A percentile compares a stretch with the other conserved stretches of the same genome.
These are phyloP conservation scores for Cheilosia pagana DNA, from an alignment of 2,888 invertebrate species.

Conservation along the genomic window DNA sequence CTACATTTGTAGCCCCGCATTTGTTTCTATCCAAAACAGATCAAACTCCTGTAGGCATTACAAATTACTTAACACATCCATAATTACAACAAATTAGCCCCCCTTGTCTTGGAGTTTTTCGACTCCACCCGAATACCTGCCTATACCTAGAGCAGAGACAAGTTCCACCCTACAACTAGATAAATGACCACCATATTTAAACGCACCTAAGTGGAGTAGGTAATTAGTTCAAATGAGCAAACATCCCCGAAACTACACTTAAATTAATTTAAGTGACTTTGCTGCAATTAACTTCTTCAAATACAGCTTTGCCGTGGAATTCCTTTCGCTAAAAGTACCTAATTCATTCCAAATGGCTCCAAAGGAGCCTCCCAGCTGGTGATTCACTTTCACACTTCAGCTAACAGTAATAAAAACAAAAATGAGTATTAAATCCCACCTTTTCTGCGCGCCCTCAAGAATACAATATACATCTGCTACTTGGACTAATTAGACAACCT, in stretches of 20 bases:
- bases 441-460: neutral
- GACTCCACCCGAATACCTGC: no score
- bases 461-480: slow-evolving; percentile 35
- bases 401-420: slow-evolving; percentile 10
- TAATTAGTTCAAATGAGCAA: slow-evolving; percentile 2
- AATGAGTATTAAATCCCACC: neutral
- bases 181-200: neutral
- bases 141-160: no score
- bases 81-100: no score
- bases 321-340: neutral
- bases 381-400: slow-evolving; percentile 11
- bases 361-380: slow-evolving; percentile 4
- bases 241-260: slow-evolving; percentile 7
- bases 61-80: no score
- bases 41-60: no score
- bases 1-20: no score
- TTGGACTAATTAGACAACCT: slow-evolving; percentile 55
- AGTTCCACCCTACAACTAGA: neutral
- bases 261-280: slow-evolving; percentile 32
- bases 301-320: neutral
- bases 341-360: slow-evolving; percentile 17
- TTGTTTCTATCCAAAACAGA: no score
- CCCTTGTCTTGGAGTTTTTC: no score
- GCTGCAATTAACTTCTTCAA: slow-evolving; percentile 17
- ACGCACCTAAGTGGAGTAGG: neutral